phyloP scores from a whole-genome alignment of 2,888 invertebrate genomes.

The Pandemis heparana region DNA sequence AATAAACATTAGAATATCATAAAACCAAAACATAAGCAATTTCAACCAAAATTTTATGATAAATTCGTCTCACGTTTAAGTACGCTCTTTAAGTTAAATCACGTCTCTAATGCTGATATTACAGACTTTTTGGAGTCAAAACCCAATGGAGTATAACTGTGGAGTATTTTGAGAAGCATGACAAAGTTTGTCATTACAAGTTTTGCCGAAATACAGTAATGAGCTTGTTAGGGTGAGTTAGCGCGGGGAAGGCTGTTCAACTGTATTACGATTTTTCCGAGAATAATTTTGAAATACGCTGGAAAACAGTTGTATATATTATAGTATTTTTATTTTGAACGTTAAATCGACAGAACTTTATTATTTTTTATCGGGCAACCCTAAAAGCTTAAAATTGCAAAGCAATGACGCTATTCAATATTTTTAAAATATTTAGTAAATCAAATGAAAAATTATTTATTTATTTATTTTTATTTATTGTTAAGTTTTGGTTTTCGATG shows the following conservation, averaged over 20 bases:
- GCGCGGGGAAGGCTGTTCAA: conserved; percentile 11
- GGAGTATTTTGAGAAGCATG: conserved; percentile 27
- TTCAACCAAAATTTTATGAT: conserved; percentile 20
- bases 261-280: conserved; percentile 31
- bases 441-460: too few species aligned
- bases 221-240: conserved; percentile 41
- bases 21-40: not conserved
- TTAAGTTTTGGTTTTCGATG: too few species aligned
- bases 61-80: conserved; percentile 28
- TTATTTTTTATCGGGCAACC: too few species aligned
- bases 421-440: too few species aligned
- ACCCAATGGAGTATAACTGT: conserved; percentile 40
- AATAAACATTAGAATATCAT: not conserved
- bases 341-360: not conserved
- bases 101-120: conserved; percentile 35
- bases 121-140: conserved; percentile 37
- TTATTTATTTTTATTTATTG: too few species aligned
- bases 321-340: not conserved
- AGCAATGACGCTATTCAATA: too few species aligned
- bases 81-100: conserved; percentile 26
- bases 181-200: conserved; percentile 42
- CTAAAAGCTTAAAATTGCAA: too few species aligned
- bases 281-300: conserved; percentile 11
- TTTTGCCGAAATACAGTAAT: conserved; percentile 40
- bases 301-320: not conserved